phyloP scores from a whole-genome alignment of 2,888 invertebrate genomes.

The Caenorhabditis sp. region DNA sequence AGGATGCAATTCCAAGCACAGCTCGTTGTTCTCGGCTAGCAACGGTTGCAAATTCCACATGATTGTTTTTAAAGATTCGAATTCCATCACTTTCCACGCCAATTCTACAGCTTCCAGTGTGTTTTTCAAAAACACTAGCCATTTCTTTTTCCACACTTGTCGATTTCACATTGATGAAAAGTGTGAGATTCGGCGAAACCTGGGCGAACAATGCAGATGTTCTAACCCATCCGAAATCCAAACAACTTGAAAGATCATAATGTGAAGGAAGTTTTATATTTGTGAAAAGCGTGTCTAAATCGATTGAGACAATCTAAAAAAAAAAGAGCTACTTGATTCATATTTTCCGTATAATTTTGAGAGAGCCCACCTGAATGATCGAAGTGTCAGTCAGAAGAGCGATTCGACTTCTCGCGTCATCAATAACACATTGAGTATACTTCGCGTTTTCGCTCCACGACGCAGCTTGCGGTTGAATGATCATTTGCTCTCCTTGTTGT shows the following conservation, averaged over 20 bases:
- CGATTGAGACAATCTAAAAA: slow-evolving; percentile 37
- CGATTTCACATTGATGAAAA: slow-evolving; percentile 28
- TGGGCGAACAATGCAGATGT: slow-evolving; percentile 30
- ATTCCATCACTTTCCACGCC: slow-evolving; percentile 50
- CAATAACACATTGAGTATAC: slow-evolving; percentile 31
- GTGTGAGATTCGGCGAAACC: slow-evolving; percentile 15
- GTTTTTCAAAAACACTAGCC: slow-evolving; percentile 24
- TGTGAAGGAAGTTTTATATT: slow-evolving; percentile 11
- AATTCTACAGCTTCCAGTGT: slow-evolving; percentile 28
- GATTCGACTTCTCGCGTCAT: slow-evolving; percentile 34
- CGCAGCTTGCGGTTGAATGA: slow-evolving; percentile 23
- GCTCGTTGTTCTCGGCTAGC: slow-evolving; percentile 29
- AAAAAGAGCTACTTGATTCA: slow-evolving; percentile 1
- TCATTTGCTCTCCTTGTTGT: slow-evolving; percentile 47
- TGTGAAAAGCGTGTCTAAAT: slow-evolving; percentile 28
- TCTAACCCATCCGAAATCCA: slow-evolving; percentile 38
- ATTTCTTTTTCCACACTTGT: slow-evolving; percentile 17
- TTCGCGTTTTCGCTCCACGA: slow-evolving; percentile 28
- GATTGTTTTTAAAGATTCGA: slow-evolving; percentile 31
- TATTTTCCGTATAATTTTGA: background rate
- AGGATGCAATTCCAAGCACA: slow-evolving; percentile 37
- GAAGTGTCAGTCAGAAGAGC: slow-evolving; percentile 30
- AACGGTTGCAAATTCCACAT: slow-evolving; percentile 35
- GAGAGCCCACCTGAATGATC: slow-evolving; percentile 18
- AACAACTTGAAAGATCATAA: slow-evolving; percentile 24